A percentile compares a stretch with the other conserved stretches of the same genome.
Conservation (phyloP, 2,113 vertebrate species). For the Passer montanus region DNA sequence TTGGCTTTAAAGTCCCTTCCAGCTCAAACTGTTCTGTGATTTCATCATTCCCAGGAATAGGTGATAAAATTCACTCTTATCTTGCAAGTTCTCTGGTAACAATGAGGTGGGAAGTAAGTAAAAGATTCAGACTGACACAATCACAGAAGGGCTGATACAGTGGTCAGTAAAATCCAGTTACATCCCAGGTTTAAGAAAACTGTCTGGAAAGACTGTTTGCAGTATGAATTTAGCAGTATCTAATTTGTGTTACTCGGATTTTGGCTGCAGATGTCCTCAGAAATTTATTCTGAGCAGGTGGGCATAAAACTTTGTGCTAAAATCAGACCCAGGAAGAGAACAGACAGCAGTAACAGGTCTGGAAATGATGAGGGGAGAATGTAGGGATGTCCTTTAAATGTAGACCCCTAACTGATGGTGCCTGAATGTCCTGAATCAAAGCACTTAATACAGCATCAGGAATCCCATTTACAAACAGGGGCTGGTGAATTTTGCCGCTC, state of each 20-base stretch:
- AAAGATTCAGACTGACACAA: not conserved
- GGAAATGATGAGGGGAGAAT: not conserved
- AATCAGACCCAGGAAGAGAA: not conserved
- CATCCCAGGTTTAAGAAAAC: not conserved
- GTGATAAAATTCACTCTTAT: not conserved
- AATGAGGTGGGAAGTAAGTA: not conserved
- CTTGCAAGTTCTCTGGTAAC: not conserved
- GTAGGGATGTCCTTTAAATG: not conserved
- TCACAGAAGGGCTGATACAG: not conserved
- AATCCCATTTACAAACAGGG: not conserved
- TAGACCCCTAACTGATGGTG: not conserved
- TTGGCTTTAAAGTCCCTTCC: not conserved
- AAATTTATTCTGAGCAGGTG: not conserved
- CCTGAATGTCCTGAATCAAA: not conserved
- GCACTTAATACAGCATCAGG: not conserved
- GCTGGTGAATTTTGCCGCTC: accelerated
- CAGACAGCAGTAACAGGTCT: not conserved
- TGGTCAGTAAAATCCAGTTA: not conserved
- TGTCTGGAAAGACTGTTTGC: not conserved
- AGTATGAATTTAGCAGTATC: not conserved
- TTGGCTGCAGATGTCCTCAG: not conserved
- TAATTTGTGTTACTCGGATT: not conserved
- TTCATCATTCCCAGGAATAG: not conserved
- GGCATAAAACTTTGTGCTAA: not conserved
- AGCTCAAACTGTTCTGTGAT: not conserved